These are phyloP conservation scores for Scortum barcoo DNA, from an alignment of 2,113 vertebrate species.

Conservation along the genomic window DNA sequence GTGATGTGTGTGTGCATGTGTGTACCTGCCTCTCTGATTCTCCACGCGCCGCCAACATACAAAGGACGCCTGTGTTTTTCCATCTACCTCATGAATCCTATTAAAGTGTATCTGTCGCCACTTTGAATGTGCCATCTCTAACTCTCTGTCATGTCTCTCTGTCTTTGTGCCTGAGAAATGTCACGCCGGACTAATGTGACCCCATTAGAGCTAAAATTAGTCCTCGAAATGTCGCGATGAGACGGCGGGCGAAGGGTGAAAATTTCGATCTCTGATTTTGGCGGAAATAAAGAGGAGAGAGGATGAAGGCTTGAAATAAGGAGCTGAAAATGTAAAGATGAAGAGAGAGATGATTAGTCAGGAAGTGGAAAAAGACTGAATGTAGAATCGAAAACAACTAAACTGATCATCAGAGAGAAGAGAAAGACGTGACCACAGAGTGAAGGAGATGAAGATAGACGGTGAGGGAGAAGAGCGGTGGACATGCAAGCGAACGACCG, in stretches of 20 bases:
- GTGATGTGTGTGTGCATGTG: too few relatives aligned
- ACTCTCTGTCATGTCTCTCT: conserved; percentile 18
- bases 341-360: not conserved
- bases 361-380: not conserved
- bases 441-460: conserved; percentile 4
- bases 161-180: conserved; percentile 6
- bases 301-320: not conserved
- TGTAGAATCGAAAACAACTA: not conserved
- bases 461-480: not conserved
- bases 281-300: conserved; percentile 13
- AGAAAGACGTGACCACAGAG: not conserved
- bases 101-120: conserved; percentile 20
- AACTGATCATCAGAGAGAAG: not conserved
- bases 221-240: not conserved
- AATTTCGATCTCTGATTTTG: not conserved
- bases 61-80: conserved; percentile 21
- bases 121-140: conserved; percentile 28
- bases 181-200: not conserved
- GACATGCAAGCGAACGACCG: not conserved
- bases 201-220: conserved; percentile 36
- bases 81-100: conserved; percentile 14
- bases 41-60: not conserved
- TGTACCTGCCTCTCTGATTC: conserved; percentile 18
- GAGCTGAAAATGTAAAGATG: conserved; percentile 1
- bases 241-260: not conserved